phyloP scores from a whole-genome alignment of 2,888 invertebrate species.

The Tetragonisca angustula region DNA sequence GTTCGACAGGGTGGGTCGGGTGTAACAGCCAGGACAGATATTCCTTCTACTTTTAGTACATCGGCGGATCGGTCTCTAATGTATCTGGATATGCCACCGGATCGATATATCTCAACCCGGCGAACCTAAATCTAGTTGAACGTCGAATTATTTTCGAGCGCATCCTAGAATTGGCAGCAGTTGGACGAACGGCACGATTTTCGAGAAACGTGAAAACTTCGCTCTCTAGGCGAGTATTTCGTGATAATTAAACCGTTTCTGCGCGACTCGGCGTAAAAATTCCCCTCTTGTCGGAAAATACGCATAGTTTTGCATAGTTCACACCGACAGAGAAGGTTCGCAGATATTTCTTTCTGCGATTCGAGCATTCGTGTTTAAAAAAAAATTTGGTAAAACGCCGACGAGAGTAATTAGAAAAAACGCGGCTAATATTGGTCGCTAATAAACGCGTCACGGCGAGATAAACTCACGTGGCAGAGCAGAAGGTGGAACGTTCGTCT shows the following conservation, averaged over 20 bases:
- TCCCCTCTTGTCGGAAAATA: too few relatives aligned
- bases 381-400: too few relatives aligned
- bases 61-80: constrained; percentile 59
- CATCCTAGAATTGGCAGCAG: background rate
- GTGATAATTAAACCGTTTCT: too few relatives aligned
- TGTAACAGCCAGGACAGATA: constrained; percentile 58
- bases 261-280: too few relatives aligned
- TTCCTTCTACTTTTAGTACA: constrained; percentile 67
- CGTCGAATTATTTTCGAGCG: constrained; percentile 29
- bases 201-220: too few relatives aligned
- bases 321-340: too few relatives aligned
- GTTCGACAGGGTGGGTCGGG: constrained; percentile 45
- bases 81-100: constrained; percentile 59
- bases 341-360: too few relatives aligned
- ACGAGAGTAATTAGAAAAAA: constrained; percentile 21
- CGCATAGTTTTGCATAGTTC: too few relatives aligned
- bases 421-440: constrained; percentile 28
- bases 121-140: constrained; percentile 36
- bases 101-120: constrained; percentile 15
- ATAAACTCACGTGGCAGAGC: background rate
- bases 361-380: too few relatives aligned
- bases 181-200: too few relatives aligned
- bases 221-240: too few relatives aligned
- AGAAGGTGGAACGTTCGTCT: background rate
- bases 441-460: constrained; percentile 25